phyloP scores from a whole-genome alignment of 2,797 vertebrate genomes.

The Sparus aurata region DNA sequence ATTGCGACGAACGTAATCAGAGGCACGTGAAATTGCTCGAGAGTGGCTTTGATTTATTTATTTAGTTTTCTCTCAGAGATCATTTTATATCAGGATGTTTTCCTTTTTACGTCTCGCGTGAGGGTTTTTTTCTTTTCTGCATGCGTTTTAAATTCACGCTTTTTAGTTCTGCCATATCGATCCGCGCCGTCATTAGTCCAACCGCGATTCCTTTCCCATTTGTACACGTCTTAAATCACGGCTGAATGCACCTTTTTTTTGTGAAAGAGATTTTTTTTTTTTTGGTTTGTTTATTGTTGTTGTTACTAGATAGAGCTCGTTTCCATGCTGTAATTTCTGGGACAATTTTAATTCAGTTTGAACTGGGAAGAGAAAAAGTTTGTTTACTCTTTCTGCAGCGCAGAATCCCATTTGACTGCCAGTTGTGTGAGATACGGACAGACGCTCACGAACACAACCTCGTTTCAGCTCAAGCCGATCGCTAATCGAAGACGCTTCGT shows the following conservation, averaged over 20 bases:
- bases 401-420: conserved; percentile 76
- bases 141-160: conserved; percentile 60
- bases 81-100: conserved; percentile 62
- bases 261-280: conserved; percentile 64
- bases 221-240: conserved; percentile 70
- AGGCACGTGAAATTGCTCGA: conserved; percentile 58
- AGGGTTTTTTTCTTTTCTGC: conserved; percentile 51
- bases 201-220: conserved; percentile 53
- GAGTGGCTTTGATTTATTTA: conserved; percentile 58
- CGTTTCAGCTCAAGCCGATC: conserved; percentile 58
- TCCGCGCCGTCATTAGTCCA: conserved; percentile 30
- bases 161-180: conserved; percentile 54
- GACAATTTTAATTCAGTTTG: conserved; percentile 63
- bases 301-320: conserved; percentile 47
- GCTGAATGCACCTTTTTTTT: conserved; percentile 74
- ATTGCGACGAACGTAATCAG: conserved; percentile 54
- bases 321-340: conserved; percentile 62
- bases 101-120: conserved; percentile 47
- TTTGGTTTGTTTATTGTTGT: conserved; percentile 35
- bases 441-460: conserved; percentile 59
- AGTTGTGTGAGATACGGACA: conserved; percentile 58
- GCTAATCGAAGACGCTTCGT: conserved; percentile 72
- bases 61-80: conserved; percentile 40
- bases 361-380: conserved; percentile 54
- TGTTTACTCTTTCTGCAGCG: conserved; percentile 76